Evolutionary conservation across 2,797 vertebrate genomes (phyloP).

Genomic region (Rhinophrynus dorsalis): DNA sequence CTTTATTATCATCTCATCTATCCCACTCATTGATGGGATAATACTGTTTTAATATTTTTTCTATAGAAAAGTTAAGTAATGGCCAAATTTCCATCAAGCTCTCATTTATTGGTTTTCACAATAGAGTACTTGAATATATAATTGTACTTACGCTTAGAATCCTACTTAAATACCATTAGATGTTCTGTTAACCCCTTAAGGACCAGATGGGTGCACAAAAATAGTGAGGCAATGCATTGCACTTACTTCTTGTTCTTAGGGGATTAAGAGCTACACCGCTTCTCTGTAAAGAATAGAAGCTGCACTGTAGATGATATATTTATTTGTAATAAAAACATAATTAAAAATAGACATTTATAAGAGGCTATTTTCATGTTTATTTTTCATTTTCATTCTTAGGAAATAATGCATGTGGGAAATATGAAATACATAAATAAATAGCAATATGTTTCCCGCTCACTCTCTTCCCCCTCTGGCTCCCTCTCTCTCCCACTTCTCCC

Average conservation of each 20-base stretch:
- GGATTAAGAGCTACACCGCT: not conserved
- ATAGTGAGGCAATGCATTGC: too few relatives aligned
- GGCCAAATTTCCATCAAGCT: slow-evolving; percentile 74
- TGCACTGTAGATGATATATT: not conserved
- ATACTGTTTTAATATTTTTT: slow-evolving; percentile 80
- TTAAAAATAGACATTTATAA: not conserved
- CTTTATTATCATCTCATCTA: slow-evolving; percentile 80
- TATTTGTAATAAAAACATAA: too few relatives aligned
- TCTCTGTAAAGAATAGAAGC: not conserved
- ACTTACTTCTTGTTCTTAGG: too few relatives aligned
- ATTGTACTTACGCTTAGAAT: slow-evolving; percentile 74
- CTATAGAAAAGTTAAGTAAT: slow-evolving; percentile 79
- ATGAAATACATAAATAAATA: not conserved
- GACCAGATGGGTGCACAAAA: too few relatives aligned
- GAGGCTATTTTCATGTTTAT: not conserved
- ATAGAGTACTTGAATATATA: slow-evolving; percentile 72
- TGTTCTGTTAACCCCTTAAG: not conserved
- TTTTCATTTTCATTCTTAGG: too few relatives aligned
- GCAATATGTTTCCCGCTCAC: not conserved
- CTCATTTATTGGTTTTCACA: slow-evolving; percentile 75
- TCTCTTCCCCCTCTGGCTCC: too few relatives aligned
- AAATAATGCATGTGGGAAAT: not conserved
- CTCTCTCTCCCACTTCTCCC: too few relatives aligned
- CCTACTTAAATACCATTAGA: slow-evolving; percentile 53
- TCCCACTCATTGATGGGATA: slow-evolving; percentile 78